Conservation (phyloP, 2,113 vertebrate genomes). For the Menidia beryllina region DNA sequence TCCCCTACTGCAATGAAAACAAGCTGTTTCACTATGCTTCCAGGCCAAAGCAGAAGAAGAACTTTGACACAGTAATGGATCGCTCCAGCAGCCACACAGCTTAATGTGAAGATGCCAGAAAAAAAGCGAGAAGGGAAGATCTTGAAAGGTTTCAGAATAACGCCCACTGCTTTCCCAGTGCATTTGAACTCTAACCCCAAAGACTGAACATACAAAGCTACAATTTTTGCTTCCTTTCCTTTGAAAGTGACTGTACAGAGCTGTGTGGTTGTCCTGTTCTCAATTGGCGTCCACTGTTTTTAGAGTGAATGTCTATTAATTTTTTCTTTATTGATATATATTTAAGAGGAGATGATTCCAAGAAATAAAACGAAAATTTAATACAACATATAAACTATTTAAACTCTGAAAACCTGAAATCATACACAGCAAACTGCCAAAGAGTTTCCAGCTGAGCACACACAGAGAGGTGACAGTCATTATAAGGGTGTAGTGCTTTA, state of each 20-base stretch:
- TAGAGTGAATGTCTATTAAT: neutral
- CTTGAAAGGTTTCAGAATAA: conserved; percentile 81
- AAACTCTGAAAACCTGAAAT: conserved; percentile 29
- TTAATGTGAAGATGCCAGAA: conserved; percentile 73
- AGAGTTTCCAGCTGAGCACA: conserved; percentile 63
- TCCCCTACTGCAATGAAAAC: conserved; percentile 82
- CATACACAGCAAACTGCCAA: conserved; percentile 44
- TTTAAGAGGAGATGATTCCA: neutral
- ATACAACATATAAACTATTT: neutral
- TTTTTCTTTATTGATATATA: neutral
- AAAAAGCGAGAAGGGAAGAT: conserved; percentile 69
- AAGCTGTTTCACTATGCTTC: conserved; percentile 81
- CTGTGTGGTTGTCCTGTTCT: conserved; percentile 31
- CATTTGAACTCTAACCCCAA: conserved; percentile 78
- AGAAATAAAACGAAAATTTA: neutral
- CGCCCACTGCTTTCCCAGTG: conserved; percentile 84
- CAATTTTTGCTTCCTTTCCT: conserved; percentile 65
- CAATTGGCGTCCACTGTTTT: neutral
- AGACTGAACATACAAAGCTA: conserved; percentile 64
- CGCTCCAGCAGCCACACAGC: conserved; percentile 71
- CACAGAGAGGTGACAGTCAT: conserved; percentile 63
- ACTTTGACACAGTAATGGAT: conserved; percentile 84
- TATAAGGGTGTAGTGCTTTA: conserved; percentile 62
- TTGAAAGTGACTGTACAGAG: conserved; percentile 62
- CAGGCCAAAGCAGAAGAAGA: conserved; percentile 76